Conservation (phyloP, 1,140 invertebrate genomes). For the Lordiphosa stackelbergi region DNA sequence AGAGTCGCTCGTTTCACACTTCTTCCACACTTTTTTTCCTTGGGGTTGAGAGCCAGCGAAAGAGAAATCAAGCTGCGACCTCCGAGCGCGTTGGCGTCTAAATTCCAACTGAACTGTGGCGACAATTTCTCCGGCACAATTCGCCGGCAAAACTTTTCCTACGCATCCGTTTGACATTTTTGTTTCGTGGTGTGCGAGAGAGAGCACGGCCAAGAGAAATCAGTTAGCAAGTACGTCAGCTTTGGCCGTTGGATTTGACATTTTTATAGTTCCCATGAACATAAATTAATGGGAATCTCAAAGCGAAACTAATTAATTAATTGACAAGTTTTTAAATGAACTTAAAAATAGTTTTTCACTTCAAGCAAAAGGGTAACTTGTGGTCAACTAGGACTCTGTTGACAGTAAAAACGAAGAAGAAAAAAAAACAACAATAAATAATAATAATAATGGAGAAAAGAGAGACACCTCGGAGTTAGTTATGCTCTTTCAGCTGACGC, state of each 20-base stretch:
- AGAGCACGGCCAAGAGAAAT: not conserved
- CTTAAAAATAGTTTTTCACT: too few relatives aligned
- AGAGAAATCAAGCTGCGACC: conserved; percentile 2
- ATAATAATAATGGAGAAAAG: too few relatives aligned
- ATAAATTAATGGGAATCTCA: not conserved
- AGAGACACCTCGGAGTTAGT: too few relatives aligned
- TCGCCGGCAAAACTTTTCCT: conserved; percentile 55
- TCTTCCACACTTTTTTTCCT: conserved; percentile 53
- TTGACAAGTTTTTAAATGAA: too few relatives aligned
- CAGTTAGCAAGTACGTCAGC: not conserved
- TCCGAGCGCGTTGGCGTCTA: conserved; percentile 67
- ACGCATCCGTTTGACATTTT: conserved; percentile 35
- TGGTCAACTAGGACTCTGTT: too few relatives aligned
- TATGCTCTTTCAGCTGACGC: too few relatives aligned
- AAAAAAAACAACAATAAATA: too few relatives aligned
- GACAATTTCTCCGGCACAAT: conserved; percentile 57
- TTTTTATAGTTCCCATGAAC: not conserved
- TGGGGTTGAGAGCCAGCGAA: conserved; percentile 4
- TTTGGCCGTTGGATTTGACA: not conserved
- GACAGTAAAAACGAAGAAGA: too few relatives aligned
- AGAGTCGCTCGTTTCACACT: conserved; percentile 38
- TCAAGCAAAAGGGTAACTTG: too few relatives aligned
- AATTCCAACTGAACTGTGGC: conserved; percentile 57
- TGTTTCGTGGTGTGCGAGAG: not conserved
- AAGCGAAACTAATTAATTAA: too few relatives aligned